A percentile compares a stretch with the other conserved stretches of the same genome.
Conservation (phyloP, 1,140 invertebrate species). For the Carcinoscorpius rotundicauda region DNA sequence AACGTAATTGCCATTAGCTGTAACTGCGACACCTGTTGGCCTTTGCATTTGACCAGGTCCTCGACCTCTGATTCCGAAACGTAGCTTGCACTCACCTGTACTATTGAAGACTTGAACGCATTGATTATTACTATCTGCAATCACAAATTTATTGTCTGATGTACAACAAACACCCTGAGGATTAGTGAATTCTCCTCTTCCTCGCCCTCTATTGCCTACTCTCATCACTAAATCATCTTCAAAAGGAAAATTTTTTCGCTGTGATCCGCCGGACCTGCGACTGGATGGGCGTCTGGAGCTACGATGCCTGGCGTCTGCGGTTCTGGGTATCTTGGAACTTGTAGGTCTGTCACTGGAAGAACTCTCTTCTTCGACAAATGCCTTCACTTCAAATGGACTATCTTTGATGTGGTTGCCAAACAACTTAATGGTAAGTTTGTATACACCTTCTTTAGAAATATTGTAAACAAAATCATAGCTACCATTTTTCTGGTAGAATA, state of each 20-base stretch:
- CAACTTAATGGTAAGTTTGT: conserved; percentile 34
- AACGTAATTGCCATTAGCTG: conserved; percentile 42
- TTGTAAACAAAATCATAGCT: conserved; percentile 38
- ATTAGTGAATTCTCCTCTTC: conserved; percentile 45
- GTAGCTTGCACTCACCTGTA: conserved; percentile 25
- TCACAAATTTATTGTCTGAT: conserved; percentile 35
- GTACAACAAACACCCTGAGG: conserved; percentile 41
- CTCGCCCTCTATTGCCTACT: conserved; percentile 33
- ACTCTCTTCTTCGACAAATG: conserved; percentile 23
- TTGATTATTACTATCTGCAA: conserved; percentile 47
- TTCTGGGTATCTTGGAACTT: conserved; percentile 24
- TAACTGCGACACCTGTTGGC: conserved; percentile 41
- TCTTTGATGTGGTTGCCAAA: conserved; percentile 38
- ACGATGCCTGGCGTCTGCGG: conserved; percentile 26
- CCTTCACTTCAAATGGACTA: conserved; percentile 34
- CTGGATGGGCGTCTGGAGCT: conserved; percentile 34
- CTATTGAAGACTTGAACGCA: conserved; percentile 38
- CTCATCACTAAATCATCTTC: conserved; percentile 39
- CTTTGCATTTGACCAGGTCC: conserved; percentile 24
- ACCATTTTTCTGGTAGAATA: conserved; percentile 38
- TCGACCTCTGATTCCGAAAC: conserved; percentile 15
- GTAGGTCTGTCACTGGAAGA: conserved; percentile 26
- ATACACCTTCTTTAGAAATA: conserved; percentile 32
- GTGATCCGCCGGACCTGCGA: conserved; percentile 34
- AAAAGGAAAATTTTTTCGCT: conserved; percentile 34